Conservation (phyloP, 2,113 vertebrate genomes). For the Rhinoderma darwinii region DNA sequence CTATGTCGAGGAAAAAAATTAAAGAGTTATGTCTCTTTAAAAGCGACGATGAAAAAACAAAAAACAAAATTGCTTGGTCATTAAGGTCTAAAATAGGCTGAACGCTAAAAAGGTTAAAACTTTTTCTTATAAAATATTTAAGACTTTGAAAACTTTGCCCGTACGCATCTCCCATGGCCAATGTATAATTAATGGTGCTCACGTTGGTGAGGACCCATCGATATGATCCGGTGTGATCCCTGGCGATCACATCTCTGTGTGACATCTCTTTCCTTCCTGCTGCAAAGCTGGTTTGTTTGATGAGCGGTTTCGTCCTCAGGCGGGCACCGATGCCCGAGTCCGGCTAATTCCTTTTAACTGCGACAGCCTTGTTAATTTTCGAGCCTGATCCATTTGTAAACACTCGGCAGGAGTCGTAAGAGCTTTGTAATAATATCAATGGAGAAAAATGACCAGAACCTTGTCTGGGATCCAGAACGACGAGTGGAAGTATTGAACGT, state of each 20-base stretch:
- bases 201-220: too few relatives aligned
- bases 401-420: background rate
- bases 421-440: background rate
- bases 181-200: too few relatives aligned
- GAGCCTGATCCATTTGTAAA: background rate
- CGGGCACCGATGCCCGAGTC: background rate
- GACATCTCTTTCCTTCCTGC: background rate
- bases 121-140: too few relatives aligned
- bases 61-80: too few relatives aligned
- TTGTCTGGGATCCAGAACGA: background rate
- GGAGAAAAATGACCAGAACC: background rate
- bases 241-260: background rate
- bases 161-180: too few relatives aligned
- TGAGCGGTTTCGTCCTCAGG: background rate
- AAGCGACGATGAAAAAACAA: too few relatives aligned
- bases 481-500: background rate
- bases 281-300: background rate
- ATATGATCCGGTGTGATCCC: too few relatives aligned
- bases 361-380: background rate
- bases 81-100: too few relatives aligned
- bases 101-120: too few relatives aligned
- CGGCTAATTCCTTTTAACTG: background rate
- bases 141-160: too few relatives aligned
- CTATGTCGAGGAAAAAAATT: too few relatives aligned
- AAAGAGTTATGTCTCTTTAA: too few relatives aligned